Evolutionary conservation across 2,797 vertebrate species (phyloP).

Genomic region (Lacerta viridis): DNA sequence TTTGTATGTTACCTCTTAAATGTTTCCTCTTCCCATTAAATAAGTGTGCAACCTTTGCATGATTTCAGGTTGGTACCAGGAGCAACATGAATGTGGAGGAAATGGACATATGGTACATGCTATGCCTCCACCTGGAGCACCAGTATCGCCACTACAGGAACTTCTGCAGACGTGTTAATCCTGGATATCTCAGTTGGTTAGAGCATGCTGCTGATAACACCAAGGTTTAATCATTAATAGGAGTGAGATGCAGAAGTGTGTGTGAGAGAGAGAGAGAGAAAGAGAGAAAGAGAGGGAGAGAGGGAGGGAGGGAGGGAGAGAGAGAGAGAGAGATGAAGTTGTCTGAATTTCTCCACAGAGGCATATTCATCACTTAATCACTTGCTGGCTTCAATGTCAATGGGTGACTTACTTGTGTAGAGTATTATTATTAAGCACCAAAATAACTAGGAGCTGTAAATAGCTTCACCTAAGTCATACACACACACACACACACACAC

Average conservation of each 20-base stretch:
- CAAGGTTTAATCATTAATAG: not conserved
- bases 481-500: too few species aligned
- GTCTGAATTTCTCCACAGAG: not conserved
- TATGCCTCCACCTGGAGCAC: not conserved
- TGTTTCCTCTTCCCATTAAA: not conserved
- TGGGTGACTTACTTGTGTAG: not conserved
- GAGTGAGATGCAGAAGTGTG: not conserved
- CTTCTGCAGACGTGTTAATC: not conserved
- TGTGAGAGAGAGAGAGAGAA: too few species aligned
- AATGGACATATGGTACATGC: not conserved
- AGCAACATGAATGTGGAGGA: not conserved
- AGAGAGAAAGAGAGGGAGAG: too few species aligned
- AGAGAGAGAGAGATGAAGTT: not conserved
- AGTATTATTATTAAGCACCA: not conserved
- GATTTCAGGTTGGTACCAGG: not conserved
- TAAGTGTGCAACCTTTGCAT: not conserved
- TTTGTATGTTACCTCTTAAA: not conserved
- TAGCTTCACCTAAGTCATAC: not conserved
- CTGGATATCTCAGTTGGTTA: too few species aligned
- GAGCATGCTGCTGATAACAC: accelerated
- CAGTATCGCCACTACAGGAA: not conserved
- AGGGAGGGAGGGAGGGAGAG: too few species aligned
- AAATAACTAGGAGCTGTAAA: not conserved
- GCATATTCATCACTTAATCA: not conserved
- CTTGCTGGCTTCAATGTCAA: not conserved